Percentiles rank a stretch among this genome's conserved stretches.
Conservation (phyloP, 2,113 vertebrate species). For the Nerophis ophidion region DNA sequence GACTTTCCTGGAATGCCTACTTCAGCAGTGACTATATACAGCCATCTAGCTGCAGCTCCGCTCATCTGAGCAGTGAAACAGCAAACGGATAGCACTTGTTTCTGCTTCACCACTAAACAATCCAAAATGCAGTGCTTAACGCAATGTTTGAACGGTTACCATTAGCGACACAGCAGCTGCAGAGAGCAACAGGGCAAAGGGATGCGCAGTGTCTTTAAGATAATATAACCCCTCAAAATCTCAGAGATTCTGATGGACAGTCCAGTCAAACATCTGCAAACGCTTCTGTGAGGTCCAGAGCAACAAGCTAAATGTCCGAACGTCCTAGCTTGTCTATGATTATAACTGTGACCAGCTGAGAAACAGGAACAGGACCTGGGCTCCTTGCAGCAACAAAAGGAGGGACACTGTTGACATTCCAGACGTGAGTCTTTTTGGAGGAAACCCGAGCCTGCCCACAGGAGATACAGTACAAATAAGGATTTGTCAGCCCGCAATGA, state of each 20-base stretch:
- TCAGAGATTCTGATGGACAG: conserved; percentile 66
- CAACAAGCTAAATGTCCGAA: conserved; percentile 50
- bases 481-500: not conserved
- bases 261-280: conserved; percentile 69
- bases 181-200: conserved; percentile 7
- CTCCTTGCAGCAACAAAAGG: conserved; percentile 51
- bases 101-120: conserved; percentile 16
- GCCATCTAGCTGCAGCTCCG: conserved; percentile 72
- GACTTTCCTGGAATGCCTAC: conserved; percentile 52
- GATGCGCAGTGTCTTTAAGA: conserved; percentile 69
- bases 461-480: conserved; percentile 21
- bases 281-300: conserved; percentile 62
- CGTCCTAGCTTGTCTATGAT: conserved; percentile 37
- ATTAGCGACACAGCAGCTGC: conserved; percentile 8
- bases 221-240: conserved; percentile 59
- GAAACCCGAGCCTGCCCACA: conserved; percentile 29
- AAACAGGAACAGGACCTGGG: conserved; percentile 54
- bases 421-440: conserved; percentile 45
- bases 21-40: conserved; percentile 66
- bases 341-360: conserved; percentile 29
- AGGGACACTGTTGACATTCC: conserved; percentile 60
- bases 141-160: conserved; percentile 26
- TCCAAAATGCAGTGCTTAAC: conserved; percentile 24
- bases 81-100: conserved; percentile 21
- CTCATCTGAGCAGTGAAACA: conserved; percentile 25